These are phyloP conservation scores for Cenopis cana DNA, from an alignment of 2,888 invertebrate genomes.

Conservation along the genomic window DNA sequence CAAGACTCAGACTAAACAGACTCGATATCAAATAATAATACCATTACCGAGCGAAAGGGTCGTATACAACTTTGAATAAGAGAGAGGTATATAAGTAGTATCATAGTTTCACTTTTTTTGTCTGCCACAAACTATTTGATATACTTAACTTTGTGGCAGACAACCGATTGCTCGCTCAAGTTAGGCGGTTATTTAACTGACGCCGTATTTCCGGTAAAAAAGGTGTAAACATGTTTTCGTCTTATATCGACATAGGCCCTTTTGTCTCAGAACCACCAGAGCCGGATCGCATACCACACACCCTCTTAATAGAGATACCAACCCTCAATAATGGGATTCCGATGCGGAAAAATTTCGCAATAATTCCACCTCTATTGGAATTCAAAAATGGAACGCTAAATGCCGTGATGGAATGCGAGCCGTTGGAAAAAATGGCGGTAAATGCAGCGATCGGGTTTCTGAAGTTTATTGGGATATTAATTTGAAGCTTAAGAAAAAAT, in stretches of 20 bases:
- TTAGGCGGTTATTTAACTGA: too few species aligned
- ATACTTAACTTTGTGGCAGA: too few species aligned
- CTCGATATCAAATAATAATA: too few species aligned
- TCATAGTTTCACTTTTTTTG: too few species aligned
- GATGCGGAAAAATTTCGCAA: slow-evolving; percentile 75
- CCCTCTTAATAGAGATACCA: slow-evolving; percentile 36
- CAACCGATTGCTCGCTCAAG: too few species aligned
- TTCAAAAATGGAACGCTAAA: slow-evolving; percentile 67
- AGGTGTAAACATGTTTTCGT: too few species aligned
- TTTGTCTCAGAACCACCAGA: neutral
- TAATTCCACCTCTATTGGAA: slow-evolving; percentile 70
- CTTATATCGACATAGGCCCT: neutral
- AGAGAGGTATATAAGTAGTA: too few species aligned
- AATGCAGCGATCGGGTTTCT: neutral
- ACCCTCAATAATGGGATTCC: slow-evolving; percentile 65
- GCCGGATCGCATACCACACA: slow-evolving; percentile 11
- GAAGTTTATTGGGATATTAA: neutral
- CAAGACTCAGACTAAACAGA: too few species aligned
- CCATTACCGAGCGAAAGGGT: too few species aligned
- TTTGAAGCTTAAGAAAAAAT: neutral
- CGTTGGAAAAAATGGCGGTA: slow-evolving; percentile 41
- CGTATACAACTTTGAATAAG: too few species aligned
- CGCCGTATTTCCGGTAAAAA: too few species aligned
- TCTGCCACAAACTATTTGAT: too few species aligned
- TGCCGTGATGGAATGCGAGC: slow-evolving; percentile 50